Evolutionary conservation across 2,888 invertebrate genomes (phyloP), one percentile per base, ranked within the genome.

Genomic region (Antitype chi): DNA sequence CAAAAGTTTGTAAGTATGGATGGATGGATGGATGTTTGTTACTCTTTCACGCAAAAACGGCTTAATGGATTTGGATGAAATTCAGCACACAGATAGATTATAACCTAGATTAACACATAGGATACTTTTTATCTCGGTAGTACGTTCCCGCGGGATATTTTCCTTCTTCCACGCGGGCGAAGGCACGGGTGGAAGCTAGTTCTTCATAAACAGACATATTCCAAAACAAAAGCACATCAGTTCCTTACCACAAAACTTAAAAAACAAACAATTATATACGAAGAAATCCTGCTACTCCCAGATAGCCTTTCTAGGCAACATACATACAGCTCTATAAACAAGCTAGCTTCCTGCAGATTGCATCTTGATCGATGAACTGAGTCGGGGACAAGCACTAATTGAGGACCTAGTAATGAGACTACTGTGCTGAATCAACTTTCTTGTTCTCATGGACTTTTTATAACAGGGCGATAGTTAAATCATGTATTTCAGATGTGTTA

Each of bases 311-410:
- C 79, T 74, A 82, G 78, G 67, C 67, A 52, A 70, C 83, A 72
- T 84, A 85, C 70, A 74, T 78, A 72, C 64, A 76, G 76, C 60
- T 72, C 80, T 76, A 84, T 81, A 82, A 86, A 86, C 80, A 76
- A 80, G 70, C 70, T 74, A 72, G 73, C 74, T 85, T 88, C 88
- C 88, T 84, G 80, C 78, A 72, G 91, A 90, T 91, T 69, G 60
- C 84, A 91, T 91, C 91, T 88, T 91, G 91, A 91, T 91, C 83
- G 90, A 91, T 90, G 85, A 80, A 76, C 78, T 81, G 78, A 86
- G 78, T 81, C 76, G 62, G 73, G 81, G 88, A 88, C 86, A 86
- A 79, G 71, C 90, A 88, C 89, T 91, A 91, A 91, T 90, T 90
- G 89, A 89, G 82, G 47, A 59, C 57, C 55, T 63, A 63, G 87